phyloP scores from a whole-genome alignment of 2,888 invertebrate genomes.

The Oligia latruncula region DNA sequence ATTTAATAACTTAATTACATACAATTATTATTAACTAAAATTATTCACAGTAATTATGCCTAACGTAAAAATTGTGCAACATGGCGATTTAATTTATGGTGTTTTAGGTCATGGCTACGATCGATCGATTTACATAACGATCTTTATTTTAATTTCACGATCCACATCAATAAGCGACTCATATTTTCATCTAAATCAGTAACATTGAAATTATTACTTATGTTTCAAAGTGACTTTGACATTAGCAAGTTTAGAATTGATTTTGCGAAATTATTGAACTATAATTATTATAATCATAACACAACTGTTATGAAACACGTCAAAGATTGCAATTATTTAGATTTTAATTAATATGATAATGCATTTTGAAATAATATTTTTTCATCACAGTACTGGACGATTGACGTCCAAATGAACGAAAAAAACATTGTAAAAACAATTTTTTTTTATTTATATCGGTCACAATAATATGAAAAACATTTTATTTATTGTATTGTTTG shows the following conservation, averaged over 20 bases:
- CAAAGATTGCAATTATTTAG: background rate
- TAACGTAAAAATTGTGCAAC: constrained; percentile 34
- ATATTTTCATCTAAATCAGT: constrained; percentile 16
- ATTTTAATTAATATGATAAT: background rate
- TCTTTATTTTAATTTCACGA: constrained; percentile 17
- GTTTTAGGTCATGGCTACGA: constrained; percentile 43
- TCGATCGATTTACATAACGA: constrained; percentile 31
- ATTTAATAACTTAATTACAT: constrained; percentile 63
- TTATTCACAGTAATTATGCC: constrained; percentile 51
- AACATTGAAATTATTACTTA: constrained; percentile 51
- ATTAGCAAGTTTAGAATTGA: constrained; percentile 11
- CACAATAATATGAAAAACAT: background rate
- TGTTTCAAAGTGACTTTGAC: constrained; percentile 36
- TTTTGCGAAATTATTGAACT: constrained; percentile 16
- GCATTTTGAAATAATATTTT: constrained; percentile 2
- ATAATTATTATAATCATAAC: background rate
- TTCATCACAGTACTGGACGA: background rate
- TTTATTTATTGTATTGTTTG: background rate
- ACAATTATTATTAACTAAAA: constrained; percentile 55
- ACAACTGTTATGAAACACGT: background rate
- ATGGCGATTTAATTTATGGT: constrained; percentile 47
- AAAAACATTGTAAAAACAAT: background rate
- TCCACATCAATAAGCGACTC: constrained; percentile 6
- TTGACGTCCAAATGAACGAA: background rate
- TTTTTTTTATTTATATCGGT: background rate